phyloP scores from a whole-genome alignment of 2,888 invertebrate species.

The Dolichopus griseipennis region DNA sequence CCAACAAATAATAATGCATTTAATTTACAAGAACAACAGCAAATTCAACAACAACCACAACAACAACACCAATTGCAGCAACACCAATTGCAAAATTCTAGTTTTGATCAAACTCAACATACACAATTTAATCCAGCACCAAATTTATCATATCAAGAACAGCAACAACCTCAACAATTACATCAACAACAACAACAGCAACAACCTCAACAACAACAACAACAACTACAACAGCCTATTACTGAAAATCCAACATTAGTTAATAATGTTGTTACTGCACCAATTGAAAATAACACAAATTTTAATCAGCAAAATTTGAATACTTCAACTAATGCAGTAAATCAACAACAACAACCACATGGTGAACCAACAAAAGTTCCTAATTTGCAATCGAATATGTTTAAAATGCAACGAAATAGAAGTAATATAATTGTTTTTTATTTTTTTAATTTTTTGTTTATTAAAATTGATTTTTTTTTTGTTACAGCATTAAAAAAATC shows the following conservation, averaged over 20 bases:
- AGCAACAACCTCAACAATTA: conserved; percentile 14
- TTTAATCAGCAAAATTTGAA: conserved; percentile 19
- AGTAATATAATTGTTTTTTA: conserved; percentile 47
- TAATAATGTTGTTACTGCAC: conserved; percentile 13
- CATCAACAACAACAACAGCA: conserved; percentile 18
- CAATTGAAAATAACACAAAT: conserved; percentile 8
- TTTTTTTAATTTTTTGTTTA: background rate
- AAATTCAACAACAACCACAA: conserved; percentile 15
- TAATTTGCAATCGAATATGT: conserved; percentile 56
- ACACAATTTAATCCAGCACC: background rate
- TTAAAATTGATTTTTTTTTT: conserved; percentile 13
- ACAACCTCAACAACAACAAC: conserved; percentile 9
- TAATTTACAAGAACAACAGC: background rate
- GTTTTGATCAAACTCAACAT: background rate
- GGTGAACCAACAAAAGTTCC: conserved; percentile 29
- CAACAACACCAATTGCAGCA: conserved; percentile 19
- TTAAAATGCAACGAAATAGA: conserved; percentile 68
- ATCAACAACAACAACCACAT: background rate
- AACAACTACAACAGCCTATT: conserved; percentile 15
- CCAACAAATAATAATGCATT: background rate
- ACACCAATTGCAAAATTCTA: conserved; percentile 16
- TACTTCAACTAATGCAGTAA: conserved; percentile 20
- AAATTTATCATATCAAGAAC: conserved; percentile 16
- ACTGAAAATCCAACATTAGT: background rate
- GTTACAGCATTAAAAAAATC: conserved; percentile 67